phyloP scores from a whole-genome alignment of 2,888 invertebrate species.

The Eueremaeus valkanovi region DNA sequence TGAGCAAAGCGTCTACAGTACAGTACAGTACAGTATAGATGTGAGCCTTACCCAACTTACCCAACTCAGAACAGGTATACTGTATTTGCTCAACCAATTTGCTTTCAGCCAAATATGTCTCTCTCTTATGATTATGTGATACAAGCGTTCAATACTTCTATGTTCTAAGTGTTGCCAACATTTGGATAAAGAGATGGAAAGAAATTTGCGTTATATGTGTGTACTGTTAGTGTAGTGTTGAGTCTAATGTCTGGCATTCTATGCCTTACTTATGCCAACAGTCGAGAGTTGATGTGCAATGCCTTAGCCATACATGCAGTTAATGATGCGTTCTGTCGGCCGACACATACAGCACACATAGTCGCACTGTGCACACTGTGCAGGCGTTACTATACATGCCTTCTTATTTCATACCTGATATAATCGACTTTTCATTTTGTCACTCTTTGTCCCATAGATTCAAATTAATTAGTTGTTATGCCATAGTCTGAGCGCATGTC shows the following conservation, averaged over 20 bases:
- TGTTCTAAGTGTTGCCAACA: constrained; percentile 19
- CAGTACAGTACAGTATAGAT: no score
- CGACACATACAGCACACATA: background rate
- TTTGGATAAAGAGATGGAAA: constrained; percentile 30
- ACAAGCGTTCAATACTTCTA: background rate
- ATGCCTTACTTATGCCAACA: background rate
- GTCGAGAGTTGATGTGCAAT: background rate
- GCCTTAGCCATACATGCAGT: background rate
- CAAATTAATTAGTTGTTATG: background rate
- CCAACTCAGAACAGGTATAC: constrained; percentile 30
- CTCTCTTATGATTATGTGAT: background rate
- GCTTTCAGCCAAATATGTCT: constrained; percentile 25
- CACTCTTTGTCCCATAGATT: background rate
- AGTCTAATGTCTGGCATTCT: background rate
- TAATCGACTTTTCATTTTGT: background rate
- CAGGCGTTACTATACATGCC: background rate
- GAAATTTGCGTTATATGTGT: constrained; percentile 2
- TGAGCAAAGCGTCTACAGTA: background rate
- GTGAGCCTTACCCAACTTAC: no score
- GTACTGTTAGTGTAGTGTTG: background rate
- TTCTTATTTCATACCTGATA: constrained; percentile 8
- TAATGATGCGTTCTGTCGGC: constrained; percentile 6
- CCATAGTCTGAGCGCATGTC: background rate
- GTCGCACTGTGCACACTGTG: background rate
- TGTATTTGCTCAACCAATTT: constrained; percentile 26